Evolutionary conservation across 2,888 invertebrate species (phyloP).

Genomic region (Nomada fucata): DNA sequence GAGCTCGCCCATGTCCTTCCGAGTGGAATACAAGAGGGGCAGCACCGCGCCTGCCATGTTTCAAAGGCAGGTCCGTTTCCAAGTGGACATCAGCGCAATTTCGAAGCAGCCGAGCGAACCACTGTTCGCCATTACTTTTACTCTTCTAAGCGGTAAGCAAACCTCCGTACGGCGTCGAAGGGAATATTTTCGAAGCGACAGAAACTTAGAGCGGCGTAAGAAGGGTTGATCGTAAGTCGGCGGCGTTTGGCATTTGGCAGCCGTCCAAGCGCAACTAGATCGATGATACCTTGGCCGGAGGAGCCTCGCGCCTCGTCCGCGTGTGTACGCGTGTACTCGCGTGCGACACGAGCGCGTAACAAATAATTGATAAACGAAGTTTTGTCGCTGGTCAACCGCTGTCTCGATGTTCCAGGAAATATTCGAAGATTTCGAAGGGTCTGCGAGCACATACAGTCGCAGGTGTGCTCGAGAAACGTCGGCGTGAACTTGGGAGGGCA

Average conservation of each 20-base stretch:
- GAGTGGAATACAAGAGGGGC: slow-evolving; percentile 98
- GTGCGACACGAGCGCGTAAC: background rate
- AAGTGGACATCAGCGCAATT: slow-evolving; percentile 94
- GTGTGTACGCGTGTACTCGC: slow-evolving; percentile 49
- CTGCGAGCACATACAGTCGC: slow-evolving; percentile 97
- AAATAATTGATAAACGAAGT: too few species aligned
- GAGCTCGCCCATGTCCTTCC: slow-evolving; percentile 98
- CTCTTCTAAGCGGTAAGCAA: slow-evolving; percentile 93
- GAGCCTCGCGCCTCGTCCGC: slow-evolving; percentile 52
- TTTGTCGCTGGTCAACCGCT: background rate
- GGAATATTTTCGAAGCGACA: background rate
- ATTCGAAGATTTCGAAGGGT: slow-evolving; percentile 97
- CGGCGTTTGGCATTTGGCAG: slow-evolving; percentile 75
- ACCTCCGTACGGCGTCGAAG: background rate
- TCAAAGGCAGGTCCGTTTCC: slow-evolving; percentile 97
- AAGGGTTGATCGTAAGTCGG: slow-evolving; percentile 42
- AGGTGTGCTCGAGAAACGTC: slow-evolving; percentile 87
- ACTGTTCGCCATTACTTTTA: slow-evolving; percentile 97
- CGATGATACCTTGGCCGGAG: slow-evolving; percentile 78
- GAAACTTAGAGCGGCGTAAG: slow-evolving; percentile 5
- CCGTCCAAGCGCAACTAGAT: slow-evolving; percentile 79
- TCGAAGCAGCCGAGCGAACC: slow-evolving; percentile 92
- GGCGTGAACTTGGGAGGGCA: slow-evolving; percentile 78
- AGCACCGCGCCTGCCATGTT: slow-evolving; percentile 98
- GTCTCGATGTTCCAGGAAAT: slow-evolving; percentile 88